Conservation (phyloP, 2,797 vertebrate species). For the Sorex maritimensis region DNA sequence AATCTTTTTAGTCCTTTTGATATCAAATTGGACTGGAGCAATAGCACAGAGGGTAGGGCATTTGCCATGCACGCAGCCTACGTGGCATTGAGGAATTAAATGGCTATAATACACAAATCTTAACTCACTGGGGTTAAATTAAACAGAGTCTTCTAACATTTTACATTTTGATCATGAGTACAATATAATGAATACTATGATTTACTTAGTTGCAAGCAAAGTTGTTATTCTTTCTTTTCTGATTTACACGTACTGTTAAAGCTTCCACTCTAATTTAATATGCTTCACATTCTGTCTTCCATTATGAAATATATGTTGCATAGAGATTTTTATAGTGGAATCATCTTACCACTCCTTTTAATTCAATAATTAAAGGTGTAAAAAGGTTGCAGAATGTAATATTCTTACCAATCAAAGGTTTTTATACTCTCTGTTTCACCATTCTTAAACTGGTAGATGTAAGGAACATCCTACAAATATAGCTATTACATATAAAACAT, state of each 20-base stretch:
- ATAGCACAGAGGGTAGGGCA: too few relatives aligned
- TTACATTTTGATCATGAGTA: background rate
- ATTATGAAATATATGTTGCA: background rate
- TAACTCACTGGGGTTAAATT: too few relatives aligned
- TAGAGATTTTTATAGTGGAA: background rate
- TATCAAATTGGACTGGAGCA: too few relatives aligned
- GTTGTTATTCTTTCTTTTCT: background rate
- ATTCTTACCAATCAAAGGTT: background rate
- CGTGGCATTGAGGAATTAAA: too few relatives aligned
- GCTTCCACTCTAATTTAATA: background rate
- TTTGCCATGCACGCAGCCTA: too few relatives aligned
- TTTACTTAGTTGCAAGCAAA: slow-evolving; percentile 26
- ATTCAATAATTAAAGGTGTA: background rate
- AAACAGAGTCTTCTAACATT: too few relatives aligned
- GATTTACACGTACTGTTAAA: background rate
- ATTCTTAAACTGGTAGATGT: background rate
- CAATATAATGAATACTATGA: background rate
- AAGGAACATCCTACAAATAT: background rate
- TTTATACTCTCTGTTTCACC: background rate
- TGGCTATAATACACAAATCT: too few relatives aligned
- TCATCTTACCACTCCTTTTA: background rate
- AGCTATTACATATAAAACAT: background rate
- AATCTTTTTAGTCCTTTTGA: too few relatives aligned
- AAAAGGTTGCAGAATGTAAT: background rate
- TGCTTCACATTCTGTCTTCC: background rate